Base-by-base conservation (phyloP, 2,888 invertebrate genomes). In the Epiblema foenella region DNA sequence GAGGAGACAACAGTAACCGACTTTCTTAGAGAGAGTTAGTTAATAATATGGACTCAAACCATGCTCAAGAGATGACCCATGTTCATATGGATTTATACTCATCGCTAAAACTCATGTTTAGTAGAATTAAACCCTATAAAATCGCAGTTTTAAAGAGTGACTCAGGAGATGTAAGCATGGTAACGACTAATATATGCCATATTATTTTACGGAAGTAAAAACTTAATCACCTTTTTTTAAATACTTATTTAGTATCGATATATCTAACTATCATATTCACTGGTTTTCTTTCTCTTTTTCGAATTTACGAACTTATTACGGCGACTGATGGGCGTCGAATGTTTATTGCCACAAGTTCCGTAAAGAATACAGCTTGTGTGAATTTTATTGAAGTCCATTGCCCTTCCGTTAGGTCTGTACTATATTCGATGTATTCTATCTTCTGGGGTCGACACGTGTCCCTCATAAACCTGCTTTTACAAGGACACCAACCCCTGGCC, bases 391-490 rank as follows among this genome's bases (percentile, higher is more conserved):
- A 70, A 66, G 70, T 65, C 59, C 70, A 56, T 70, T 68, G 68
- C 60, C 66, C 63, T 67, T 66, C 62, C 57, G 62, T 33, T 58
- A 51, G 66, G 42, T 65, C 60, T 37, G 70, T 79, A 77, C 80
- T 83, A 80, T 78, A 79, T 84, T 78, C 75, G 74, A 65, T 73
- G 72, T 75, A 75, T 77, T 76, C 76, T 79, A 78, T 81, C 81
- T 83, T 81, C 78, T 75, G 74, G 78, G 80, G 81, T 78, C 81
- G 85, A 84, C 91, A 92, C 91, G 91, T 92, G 93, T 88, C 82
- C 78, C 85, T 87, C 87, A 87, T 93, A 93, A 93, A 93, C 88
- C 87, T 88, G 87, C 84, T 88, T 89, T 89, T 86, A 89, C 85
- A 84, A 83, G 84, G 85, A 79, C 84, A 77, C 79, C 83, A 79